Percentiles rank a stretch among this genome's conserved stretches.
These are phyloP conservation scores for Bradysia coprophila DNA, from an alignment of 1,140 invertebrate species.

Conservation along the genomic window DNA sequence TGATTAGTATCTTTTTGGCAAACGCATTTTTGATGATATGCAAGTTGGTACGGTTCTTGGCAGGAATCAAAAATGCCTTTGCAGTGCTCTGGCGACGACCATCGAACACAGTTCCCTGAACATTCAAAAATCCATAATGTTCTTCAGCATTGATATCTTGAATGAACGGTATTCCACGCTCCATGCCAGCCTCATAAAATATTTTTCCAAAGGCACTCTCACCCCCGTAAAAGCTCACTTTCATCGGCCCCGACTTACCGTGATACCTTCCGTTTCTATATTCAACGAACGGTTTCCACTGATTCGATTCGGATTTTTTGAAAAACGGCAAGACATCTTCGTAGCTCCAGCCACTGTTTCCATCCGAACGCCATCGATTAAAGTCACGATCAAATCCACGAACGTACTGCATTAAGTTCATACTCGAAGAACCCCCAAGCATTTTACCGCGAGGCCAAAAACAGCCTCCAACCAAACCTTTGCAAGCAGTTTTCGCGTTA, in stretches of 20 bases:
- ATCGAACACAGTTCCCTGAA: conserved; percentile 26
- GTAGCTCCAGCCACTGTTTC: conserved; percentile 45
- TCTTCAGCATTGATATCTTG: conserved; percentile 37
- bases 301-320: conserved; percentile 22
- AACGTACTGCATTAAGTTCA: conserved; percentile 51
- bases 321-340: conserved; percentile 42
- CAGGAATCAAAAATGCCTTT: conserved; percentile 35
- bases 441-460: conserved; percentile 29
- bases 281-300: conserved; percentile 13
- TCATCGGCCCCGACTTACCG: conserved; percentile 58
- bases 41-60: conserved; percentile 40
- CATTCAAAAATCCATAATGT: conserved; percentile 28
- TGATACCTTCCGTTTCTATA: conserved; percentile 41
- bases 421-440: conserved; percentile 36
- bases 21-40: conserved; percentile 39
- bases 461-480: conserved; percentile 24
- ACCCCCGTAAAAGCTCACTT: conserved; percentile 12
- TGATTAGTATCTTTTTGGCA: conserved; percentile 33
- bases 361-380: conserved; percentile 32
- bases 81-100: conserved; percentile 40
- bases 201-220: conserved; percentile 49
- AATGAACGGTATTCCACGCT: conserved; percentile 19
- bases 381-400: conserved; percentile 40
- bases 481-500: conserved; percentile 35
- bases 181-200: conserved; percentile 12